Base-by-base conservation (phyloP, 2,888 invertebrate species). In the Trachelus iudaicus region DNA sequence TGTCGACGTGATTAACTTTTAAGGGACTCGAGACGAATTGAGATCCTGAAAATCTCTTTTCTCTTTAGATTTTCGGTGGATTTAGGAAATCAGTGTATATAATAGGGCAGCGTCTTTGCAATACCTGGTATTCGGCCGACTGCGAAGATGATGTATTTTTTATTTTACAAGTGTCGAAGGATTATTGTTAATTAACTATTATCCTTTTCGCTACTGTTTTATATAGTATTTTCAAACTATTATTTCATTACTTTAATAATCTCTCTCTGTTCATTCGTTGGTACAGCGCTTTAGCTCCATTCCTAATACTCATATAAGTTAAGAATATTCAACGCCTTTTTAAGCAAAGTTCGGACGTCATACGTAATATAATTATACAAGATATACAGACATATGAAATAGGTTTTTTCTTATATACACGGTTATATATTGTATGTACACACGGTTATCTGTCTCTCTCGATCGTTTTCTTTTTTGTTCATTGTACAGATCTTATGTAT, bases 401-500 rank as follows among this genome's bases (percentile, higher is more conserved):
- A 71, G 31, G 34, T 71, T 13, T 71, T 71, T 33, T 34, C 56
- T 56, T 56, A 34, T 71, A 71, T 71, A 71, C 31, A 71, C 23
- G 71, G 34, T 33, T 34, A 71, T 33, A 15, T 71, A 71, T 71
- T 71, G 71, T 71, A 71, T 71, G 71, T 34, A 71, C 34, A 71
- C 34, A 71, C 23, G 23, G 9, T 23, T 56, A 6, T 56, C 23
- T 56, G 23, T 56, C 56, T 56, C 56, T 56, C 56, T 56, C 9
- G 23, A 9, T 23, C 3, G 23, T 56, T 23, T 23, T 56, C 56
- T 23, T 15, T 34, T 86, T 84, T 87, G 80, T 87, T 82, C 83
- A 80, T 86, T 89, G 88, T 89, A 89, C 87, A 89, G 85, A 87
- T 89, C 81, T 83, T 85, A 84, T 81, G 56, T 81, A 84, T 87